Evolutionary conservation across 2,888 invertebrate genomes (phyloP).

Genomic region (Drosophila nigricruria): DNA sequence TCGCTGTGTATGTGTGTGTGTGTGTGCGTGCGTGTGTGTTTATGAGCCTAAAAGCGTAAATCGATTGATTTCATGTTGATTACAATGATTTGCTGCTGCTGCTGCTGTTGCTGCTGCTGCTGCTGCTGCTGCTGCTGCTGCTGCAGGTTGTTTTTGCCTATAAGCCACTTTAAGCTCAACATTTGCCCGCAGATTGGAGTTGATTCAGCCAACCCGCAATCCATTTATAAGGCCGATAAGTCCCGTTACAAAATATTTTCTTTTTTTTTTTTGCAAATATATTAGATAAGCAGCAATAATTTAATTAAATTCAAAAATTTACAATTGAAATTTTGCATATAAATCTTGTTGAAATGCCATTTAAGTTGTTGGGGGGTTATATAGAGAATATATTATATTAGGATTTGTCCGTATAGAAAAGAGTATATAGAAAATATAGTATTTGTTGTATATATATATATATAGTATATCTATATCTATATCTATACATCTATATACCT

Average conservation of each 20-base stretch:
- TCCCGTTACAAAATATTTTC: neutral
- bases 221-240: slow-evolving; percentile 3
- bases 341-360: neutral
- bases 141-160: neutral
- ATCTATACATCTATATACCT: no score
- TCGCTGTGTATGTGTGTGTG: neutral
- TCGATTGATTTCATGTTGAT: slow-evolving; percentile 75
- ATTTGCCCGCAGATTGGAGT: slow-evolving; percentile 19
- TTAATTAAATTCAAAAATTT: neutral
- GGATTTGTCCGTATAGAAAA: no score
- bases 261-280: neutral
- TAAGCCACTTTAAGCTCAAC: slow-evolving; percentile 46
- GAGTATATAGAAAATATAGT: neutral
- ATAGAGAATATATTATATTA: no score
- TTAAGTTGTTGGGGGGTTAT: no score
- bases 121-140: slow-evolving; percentile 36
- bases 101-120: slow-evolving; percentile 27
- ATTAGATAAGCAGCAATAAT: slow-evolving; percentile 3
- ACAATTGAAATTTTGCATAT: neutral
- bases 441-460: no score
- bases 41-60: slow-evolving; percentile 51
- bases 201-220: slow-evolving; percentile 5
- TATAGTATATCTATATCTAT: no score
- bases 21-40: slow-evolving; percentile 10
- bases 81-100: slow-evolving; percentile 68